These are phyloP conservation scores for Poliocrania exsul DNA, from an alignment of 2,797 vertebrate species.

Conservation along the genomic window DNA sequence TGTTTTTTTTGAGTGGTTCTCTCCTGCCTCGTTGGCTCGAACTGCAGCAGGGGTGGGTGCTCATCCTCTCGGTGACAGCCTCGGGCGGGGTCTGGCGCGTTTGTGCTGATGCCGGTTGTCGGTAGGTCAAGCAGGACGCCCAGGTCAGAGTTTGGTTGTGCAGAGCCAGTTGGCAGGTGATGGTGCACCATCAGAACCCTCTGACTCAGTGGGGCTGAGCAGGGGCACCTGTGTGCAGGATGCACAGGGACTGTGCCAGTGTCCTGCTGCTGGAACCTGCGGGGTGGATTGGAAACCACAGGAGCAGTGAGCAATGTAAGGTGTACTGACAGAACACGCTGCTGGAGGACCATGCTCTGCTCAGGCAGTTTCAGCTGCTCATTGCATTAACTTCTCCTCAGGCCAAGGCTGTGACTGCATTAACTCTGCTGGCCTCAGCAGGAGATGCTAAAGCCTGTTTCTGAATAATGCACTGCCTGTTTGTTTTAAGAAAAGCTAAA, in stretches of 20 bases:
- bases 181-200: rapidly evolving
- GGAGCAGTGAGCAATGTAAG: neutral
- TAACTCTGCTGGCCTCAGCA: neutral
- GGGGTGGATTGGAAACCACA: rapidly evolving
- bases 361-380: neutral
- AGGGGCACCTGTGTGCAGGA: rapidly evolving
- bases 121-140: neutral
- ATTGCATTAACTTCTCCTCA: neutral
- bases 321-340: rapidly evolving
- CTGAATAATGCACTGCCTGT: neutral
- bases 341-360: neutral
- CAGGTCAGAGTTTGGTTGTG: rapidly evolving
- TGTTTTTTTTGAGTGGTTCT: neutral
- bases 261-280: rapidly evolving
- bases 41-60: neutral
- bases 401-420: neutral
- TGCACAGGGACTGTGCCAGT: neutral
- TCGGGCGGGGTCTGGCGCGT: rapidly evolving
- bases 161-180: neutral
- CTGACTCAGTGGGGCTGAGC: rapidly evolving
- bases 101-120: rapidly evolving
- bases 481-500: neutral
- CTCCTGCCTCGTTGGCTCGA: neutral
- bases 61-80: rapidly evolving
- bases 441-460: neutral